Evolutionary conservation across 2,113 vertebrate species (phyloP).

Genomic region (Oryzias woworae): DNA sequence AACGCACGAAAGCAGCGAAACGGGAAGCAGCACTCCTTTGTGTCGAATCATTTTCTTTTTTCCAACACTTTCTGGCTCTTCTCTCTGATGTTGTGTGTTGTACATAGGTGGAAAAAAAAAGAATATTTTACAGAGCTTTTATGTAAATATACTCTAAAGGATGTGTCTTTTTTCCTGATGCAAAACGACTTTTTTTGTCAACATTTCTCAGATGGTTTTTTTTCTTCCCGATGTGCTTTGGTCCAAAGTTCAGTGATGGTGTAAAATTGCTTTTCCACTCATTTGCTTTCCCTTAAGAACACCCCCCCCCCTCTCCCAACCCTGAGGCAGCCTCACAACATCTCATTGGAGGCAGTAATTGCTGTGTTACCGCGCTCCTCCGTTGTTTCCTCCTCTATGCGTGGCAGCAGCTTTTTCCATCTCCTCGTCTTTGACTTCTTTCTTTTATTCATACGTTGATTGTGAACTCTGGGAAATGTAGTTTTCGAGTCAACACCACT

Average conservation of each 20-base stretch:
- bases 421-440: background rate
- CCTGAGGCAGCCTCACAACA: constrained; percentile 42
- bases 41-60: constrained; percentile 25
- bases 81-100: constrained; percentile 68
- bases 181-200: constrained; percentile 55
- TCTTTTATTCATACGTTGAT: background rate
- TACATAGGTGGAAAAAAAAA: constrained; percentile 72
- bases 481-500: constrained; percentile 36
- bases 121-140: constrained; percentile 74
- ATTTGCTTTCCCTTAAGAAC: constrained; percentile 50
- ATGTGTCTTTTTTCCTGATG: constrained; percentile 60
- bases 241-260: constrained; percentile 62
- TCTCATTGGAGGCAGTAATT: constrained; percentile 59
- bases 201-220: constrained; percentile 24
- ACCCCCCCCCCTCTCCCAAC: constrained; percentile 36
- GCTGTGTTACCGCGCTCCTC: constrained; percentile 56
- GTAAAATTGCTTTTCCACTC: constrained; percentile 50
- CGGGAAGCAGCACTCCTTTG: background rate
- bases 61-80: constrained; percentile 21
- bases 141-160: constrained; percentile 72
- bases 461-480: constrained; percentile 50
- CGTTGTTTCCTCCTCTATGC: too few relatives aligned
- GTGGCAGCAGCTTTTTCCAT: too few relatives aligned
- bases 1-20: too few relatives aligned
- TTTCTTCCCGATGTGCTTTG: constrained; percentile 43